A percentile compares a stretch with the other conserved stretches of the same genome.
Evolutionary conservation across 92 coral and sea anemone genomes (phyloP).

Genomic region (Zoanthus sansibaricus): DNA sequence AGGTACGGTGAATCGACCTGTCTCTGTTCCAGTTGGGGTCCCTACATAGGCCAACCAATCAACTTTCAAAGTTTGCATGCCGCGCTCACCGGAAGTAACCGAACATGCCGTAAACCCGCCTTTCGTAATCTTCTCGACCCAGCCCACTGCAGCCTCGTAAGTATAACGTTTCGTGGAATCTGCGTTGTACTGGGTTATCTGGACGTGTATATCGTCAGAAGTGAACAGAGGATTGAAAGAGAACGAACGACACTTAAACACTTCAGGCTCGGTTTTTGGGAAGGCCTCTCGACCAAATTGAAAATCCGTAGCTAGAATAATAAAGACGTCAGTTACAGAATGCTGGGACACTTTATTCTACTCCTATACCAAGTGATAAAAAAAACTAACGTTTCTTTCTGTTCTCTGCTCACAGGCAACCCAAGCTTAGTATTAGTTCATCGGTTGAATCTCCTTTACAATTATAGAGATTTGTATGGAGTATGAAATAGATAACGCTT

Average conservation of each 20-base stretch:
- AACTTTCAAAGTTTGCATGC: constrained; percentile 63
- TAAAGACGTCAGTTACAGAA: not conserved
- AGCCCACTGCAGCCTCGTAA: constrained; percentile 84
- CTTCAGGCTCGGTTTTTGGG: constrained; percentile 51
- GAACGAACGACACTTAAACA: constrained; percentile 59
- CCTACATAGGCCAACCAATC: constrained; percentile 79
- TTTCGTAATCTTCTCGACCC: constrained; percentile 73
- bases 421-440: too few relatives aligned
- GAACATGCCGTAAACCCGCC: constrained; percentile 75
- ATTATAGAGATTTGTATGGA: too few relatives aligned
- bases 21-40: constrained; percentile 64
- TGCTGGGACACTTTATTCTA: too few relatives aligned
- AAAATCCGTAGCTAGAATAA: constrained; percentile 50
- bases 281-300: constrained; percentile 71
- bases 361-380: too few relatives aligned
- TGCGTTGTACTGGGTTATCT: constrained; percentile 69
- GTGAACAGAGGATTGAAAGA: constrained; percentile 56
- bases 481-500: too few relatives aligned
- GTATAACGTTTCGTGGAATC: constrained; percentile 59
- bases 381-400: too few relatives aligned
- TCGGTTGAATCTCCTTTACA: too few relatives aligned
- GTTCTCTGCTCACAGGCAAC: too few relatives aligned
- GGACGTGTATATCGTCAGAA: constrained; percentile 66
- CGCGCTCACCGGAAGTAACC: constrained; percentile 73
- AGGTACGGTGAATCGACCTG: constrained; percentile 61